Percentiles rank a stretch among this genome's conserved stretches.
Evolutionary conservation across 2,888 invertebrate species (phyloP).

Genomic region (Teleogryllus oceanicus): DNA sequence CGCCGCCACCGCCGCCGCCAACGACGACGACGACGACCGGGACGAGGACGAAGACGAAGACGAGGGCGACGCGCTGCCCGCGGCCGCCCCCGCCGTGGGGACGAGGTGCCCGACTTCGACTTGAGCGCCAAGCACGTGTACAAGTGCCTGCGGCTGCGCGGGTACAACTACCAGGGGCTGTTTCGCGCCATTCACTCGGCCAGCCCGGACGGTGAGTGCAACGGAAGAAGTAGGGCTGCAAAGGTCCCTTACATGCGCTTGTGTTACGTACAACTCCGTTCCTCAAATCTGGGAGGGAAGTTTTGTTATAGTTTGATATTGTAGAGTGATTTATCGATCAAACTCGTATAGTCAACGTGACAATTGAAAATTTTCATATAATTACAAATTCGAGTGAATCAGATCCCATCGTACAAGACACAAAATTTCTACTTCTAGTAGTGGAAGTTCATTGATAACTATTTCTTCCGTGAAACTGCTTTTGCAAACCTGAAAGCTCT

Average conservation of each 20-base stretch:
- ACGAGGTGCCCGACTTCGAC: background rate
- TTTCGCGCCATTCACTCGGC: slow-evolving; percentile 45
- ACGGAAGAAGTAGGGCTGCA: background rate
- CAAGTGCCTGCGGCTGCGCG: slow-evolving; percentile 66
- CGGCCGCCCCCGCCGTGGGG: background rate
- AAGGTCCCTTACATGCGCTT: background rate
- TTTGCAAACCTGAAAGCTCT: no score
- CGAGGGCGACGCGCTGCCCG: background rate
- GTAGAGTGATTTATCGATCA: no score
- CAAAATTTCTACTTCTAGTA: no score
- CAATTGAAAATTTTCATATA: no score
- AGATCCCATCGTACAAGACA: no score
- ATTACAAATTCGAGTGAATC: no score
- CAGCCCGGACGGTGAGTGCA: background rate
- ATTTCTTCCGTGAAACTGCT: no score
- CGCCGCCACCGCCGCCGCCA: background rate
- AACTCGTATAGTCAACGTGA: no score
- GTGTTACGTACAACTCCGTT: background rate
- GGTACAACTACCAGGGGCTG: slow-evolving; percentile 62
- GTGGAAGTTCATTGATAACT: no score
- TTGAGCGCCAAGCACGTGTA: slow-evolving; percentile 60
- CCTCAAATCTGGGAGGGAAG: background rate
- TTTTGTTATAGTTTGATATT: no score
- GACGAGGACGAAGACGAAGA: background rate
- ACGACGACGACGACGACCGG: no score